phyloP scores from a whole-genome alignment of 2,113 vertebrate genomes.

The Oryctolagus cuniculus region DNA sequence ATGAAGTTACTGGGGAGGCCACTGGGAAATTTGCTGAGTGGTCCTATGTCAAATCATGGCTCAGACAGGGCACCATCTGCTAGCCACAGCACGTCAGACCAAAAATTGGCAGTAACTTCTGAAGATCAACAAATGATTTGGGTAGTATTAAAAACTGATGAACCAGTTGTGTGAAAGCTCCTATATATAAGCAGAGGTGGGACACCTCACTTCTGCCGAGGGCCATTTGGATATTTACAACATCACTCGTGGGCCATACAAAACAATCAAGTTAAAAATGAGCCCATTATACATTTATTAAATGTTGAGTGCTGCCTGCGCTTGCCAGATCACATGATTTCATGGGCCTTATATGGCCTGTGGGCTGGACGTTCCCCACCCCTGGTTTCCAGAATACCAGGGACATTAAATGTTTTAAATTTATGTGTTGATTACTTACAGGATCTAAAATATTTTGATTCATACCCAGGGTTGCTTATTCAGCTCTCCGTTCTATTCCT shows the following conservation, averaged over 20 bases:
- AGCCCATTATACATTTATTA: too few relatives aligned
- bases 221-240: too few relatives aligned
- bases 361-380: too few relatives aligned
- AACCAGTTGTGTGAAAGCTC: neutral
- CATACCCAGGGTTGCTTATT: neutral
- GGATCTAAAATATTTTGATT: constrained; percentile 21
- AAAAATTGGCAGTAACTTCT: neutral
- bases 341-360: too few relatives aligned
- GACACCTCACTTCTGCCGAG: too few relatives aligned
- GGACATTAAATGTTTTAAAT: neutral
- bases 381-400: constrained; percentile 27
- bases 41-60: neutral
- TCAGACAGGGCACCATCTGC: neutral
- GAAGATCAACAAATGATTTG: neutral
- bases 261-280: too few relatives aligned
- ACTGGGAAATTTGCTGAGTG: neutral
- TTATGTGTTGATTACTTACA: neutral
- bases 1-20: neutral
- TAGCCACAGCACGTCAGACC: neutral
- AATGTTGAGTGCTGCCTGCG: too few relatives aligned
- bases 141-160: constrained; percentile 32
- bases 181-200: neutral
- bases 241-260: too few relatives aligned
- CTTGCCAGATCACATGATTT: too few relatives aligned
- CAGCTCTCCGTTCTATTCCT: neutral